Percentiles rank a stretch among this genome's conserved stretches.
Evolutionary conservation across 1,140 invertebrate genomes (phyloP).

Genomic region (Ridgeia piscesae): DNA sequence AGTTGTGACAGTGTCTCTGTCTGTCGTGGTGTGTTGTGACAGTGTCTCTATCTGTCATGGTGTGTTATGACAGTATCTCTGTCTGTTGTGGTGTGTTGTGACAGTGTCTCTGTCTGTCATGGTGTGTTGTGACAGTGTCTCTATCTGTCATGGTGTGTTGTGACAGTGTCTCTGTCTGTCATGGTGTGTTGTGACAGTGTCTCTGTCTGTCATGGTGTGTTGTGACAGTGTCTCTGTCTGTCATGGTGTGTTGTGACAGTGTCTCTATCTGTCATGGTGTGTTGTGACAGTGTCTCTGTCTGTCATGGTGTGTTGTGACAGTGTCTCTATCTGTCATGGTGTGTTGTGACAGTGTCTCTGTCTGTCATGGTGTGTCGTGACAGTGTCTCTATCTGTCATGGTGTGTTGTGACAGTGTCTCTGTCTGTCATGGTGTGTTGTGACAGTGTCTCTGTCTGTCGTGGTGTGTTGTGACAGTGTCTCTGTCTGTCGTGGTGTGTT

Average conservation of each 20-base stretch:
- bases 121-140: neutral
- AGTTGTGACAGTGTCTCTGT: neutral
- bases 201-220: neutral
- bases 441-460: slow-evolving; percentile 32
- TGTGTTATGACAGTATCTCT: neutral
- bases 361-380: too few relatives aligned
- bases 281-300: slow-evolving; percentile 15
- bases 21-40: neutral
- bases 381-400: neutral
- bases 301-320: neutral
- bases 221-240: neutral
- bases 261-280: neutral
- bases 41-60: neutral
- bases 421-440: neutral
- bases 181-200: neutral
- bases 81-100: neutral
- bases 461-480: neutral
- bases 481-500: neutral
- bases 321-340: too few relatives aligned
- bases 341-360: too few relatives aligned
- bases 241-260: neutral
- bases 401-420: neutral
- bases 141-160: neutral
- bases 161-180: neutral
- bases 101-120: neutral